A percentile compares a stretch with the other conserved stretches of the same genome.
These are phyloP conservation scores for Coleophora deauratella DNA, from an alignment of 2,888 invertebrate species.

Conservation along the genomic window DNA sequence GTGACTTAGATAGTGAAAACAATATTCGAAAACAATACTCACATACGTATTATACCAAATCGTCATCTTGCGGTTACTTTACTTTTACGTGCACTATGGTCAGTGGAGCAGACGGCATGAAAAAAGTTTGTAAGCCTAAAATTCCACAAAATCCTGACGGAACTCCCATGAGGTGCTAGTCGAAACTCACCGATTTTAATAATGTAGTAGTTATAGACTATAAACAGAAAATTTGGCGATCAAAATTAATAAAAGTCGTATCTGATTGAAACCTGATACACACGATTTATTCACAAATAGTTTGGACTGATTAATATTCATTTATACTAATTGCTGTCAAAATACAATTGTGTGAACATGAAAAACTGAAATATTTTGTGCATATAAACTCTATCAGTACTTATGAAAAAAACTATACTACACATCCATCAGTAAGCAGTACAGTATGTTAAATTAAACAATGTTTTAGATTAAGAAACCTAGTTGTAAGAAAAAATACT, in stretches of 20 bases:
- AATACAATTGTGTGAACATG: background rate
- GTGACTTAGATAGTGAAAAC: conserved; percentile 77
- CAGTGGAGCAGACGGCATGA: conserved; percentile 82
- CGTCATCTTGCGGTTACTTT: conserved; percentile 90
- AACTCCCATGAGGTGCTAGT: conserved; percentile 75
- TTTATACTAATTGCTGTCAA: background rate
- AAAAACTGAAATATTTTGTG: too few species aligned
- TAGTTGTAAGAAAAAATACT: too few species aligned
- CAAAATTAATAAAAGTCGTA: too few species aligned
- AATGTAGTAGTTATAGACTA: background rate
- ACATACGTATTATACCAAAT: conserved; percentile 88
- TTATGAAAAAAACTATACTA: too few species aligned
- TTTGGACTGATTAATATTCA: too few species aligned
- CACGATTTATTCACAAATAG: too few species aligned
- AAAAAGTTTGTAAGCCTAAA: conserved; percentile 88
- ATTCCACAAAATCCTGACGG: conserved; percentile 85
- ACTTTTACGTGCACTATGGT: conserved; percentile 89
- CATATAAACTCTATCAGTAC: too few species aligned
- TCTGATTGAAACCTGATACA: too few species aligned
- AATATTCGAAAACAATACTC: conserved; percentile 82
- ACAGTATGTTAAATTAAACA: too few species aligned
- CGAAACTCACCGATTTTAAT: background rate
- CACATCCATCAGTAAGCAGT: too few species aligned
- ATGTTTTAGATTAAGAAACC: too few species aligned
- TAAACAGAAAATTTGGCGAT: background rate